Conservation (phyloP, 2,113 vertebrate genomes). For the Pithys albifrons region DNA sequence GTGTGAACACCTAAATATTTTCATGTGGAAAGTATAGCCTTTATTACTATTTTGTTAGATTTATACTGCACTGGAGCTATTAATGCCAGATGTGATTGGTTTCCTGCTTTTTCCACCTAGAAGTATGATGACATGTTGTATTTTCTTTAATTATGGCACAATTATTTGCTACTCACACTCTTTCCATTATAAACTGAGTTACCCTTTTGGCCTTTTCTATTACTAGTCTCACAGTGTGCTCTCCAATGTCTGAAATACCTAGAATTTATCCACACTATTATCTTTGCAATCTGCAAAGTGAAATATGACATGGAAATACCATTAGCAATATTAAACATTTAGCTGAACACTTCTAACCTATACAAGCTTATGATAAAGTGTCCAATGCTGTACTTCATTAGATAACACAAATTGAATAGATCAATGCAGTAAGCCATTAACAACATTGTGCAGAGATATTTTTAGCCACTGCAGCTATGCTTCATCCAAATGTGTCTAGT, state of each 20-base stretch:
- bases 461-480: not conserved
- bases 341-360: not conserved
- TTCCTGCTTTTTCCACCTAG: conserved; percentile 73
- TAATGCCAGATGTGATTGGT: conserved; percentile 79
- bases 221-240: conserved; percentile 36
- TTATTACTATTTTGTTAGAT: conserved; percentile 71
- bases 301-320: not conserved
- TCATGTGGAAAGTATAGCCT: conserved; percentile 62
- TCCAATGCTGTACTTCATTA: not conserved
- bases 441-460: not conserved
- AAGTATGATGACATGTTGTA: conserved; percentile 78
- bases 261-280: not conserved
- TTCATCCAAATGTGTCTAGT: not conserved
- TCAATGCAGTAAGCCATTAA: not conserved
- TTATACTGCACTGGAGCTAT: conserved; percentile 70
- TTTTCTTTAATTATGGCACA: conserved; percentile 83
- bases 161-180: conserved; percentile 76
- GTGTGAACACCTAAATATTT: not conserved
- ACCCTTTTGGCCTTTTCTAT: conserved; percentile 75
- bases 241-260: not conserved
- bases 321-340: not conserved
- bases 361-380: not conserved
- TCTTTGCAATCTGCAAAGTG: not conserved
- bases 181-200: conserved; percentile 69
- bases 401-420: not conserved